A percentile compares a stretch with the other conserved stretches of the same genome.
phyloP scores from a whole-genome alignment of 2,888 invertebrate genomes.

The Sminthurinus aureus region DNA sequence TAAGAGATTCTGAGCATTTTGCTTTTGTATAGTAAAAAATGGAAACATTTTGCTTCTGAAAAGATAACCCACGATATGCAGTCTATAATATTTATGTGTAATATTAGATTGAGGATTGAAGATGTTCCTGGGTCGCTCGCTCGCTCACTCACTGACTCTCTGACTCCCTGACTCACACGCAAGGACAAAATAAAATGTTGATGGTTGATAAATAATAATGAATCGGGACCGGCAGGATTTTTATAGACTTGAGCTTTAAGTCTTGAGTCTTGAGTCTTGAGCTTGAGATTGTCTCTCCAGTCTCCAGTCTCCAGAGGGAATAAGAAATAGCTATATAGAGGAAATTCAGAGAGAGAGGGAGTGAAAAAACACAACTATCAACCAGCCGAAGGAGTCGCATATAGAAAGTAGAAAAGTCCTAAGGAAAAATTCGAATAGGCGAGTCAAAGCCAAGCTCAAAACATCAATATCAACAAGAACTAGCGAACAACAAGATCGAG shows the following conservation, averaged over 20 bases:
- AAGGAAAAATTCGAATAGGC: neutral
- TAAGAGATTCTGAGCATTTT: no score
- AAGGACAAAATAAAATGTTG: slow-evolving; percentile 34
- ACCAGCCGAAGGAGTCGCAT: neutral
- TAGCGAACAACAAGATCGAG: neutral
- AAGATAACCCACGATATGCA: no score
- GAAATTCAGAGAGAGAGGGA: neutral
- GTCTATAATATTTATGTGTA: no score
- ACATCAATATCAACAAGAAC: neutral
- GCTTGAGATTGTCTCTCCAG: neutral
- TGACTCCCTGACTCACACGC: slow-evolving; percentile 23
- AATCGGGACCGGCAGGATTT: slow-evolving; percentile 16
- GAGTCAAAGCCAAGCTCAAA: neutral
- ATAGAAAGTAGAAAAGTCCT: neutral
- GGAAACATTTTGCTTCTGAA: no score
- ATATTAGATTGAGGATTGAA: no score
- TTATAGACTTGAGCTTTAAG: neutral
- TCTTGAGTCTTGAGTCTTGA: neutral
- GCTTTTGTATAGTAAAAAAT: no score
- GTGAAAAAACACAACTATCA: neutral
- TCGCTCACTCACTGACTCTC: slow-evolving; percentile 2
- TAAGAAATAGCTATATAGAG: neutral
- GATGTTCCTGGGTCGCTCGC: no score
- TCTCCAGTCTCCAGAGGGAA: neutral
- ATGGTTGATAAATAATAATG: slow-evolving; percentile 21